phyloP scores from a whole-genome alignment of 64 coral and sea anemone genomes.

The Anthopleura sola region DNA sequence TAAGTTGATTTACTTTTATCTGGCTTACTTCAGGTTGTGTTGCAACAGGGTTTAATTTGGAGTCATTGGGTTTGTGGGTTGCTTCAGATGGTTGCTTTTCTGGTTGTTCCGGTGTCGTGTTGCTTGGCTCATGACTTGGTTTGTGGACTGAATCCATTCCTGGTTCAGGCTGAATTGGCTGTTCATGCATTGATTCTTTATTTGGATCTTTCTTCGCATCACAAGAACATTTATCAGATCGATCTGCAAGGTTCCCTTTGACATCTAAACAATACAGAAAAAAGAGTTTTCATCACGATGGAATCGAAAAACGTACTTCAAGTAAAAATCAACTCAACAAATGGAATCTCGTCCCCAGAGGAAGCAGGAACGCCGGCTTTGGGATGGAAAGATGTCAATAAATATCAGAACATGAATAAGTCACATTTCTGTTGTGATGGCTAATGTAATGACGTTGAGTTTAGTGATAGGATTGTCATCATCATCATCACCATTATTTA shows the following conservation, averaged over 20 bases:
- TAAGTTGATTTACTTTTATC: not conserved
- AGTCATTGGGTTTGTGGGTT: not conserved
- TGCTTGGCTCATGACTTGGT: not conserved
- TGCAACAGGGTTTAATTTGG: not conserved
- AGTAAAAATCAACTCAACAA: too few relatives aligned
- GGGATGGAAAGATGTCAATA: too few relatives aligned
- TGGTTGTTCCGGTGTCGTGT: not conserved
- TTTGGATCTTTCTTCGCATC: not conserved
- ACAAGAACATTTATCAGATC: not conserved
- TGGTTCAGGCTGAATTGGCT: not conserved
- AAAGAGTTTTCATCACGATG: too few relatives aligned
- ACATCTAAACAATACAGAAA: not conserved
- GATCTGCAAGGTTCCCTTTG: not conserved
- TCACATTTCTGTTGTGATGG: too few relatives aligned
- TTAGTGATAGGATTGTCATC: too few relatives aligned
- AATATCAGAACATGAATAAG: too few relatives aligned
- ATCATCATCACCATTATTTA: too few relatives aligned
- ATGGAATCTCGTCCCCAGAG: too few relatives aligned
- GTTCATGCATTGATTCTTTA: not conserved
- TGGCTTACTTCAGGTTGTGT: not conserved
- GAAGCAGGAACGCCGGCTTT: too few relatives aligned
- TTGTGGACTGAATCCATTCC: not conserved
- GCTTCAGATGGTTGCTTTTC: not conserved
- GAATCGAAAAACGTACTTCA: not conserved
- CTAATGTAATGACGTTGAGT: too few relatives aligned